Conservation (phyloP, 2,888 invertebrate genomes). For the Strigamia transsilvanica region DNA sequence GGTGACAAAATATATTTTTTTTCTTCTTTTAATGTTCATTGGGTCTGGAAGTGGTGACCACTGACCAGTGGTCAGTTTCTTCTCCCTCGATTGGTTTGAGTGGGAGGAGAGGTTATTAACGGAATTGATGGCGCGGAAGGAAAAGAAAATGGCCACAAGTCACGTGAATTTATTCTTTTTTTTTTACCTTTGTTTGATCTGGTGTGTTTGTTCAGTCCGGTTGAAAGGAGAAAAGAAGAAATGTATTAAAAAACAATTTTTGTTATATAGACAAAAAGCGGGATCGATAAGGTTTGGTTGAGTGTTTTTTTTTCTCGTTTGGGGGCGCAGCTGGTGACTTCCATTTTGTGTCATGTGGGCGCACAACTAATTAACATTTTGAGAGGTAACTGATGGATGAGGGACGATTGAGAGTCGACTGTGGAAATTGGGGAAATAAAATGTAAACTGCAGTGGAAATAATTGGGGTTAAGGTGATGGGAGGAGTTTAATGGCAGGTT, state of each 20-base stretch:
- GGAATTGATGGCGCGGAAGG: neutral
- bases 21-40: too few relatives aligned
- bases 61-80: slow-evolving; percentile 2
- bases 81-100: neutral
- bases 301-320: neutral
- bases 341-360: slow-evolving; percentile 17
- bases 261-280: neutral
- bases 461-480: neutral
- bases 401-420: neutral
- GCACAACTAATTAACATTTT: slow-evolving; percentile 26
- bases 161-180: neutral
- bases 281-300: neutral
- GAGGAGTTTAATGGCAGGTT: neutral
- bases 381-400: slow-evolving; percentile 38
- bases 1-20: neutral
- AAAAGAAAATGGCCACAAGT: slow-evolving; percentile 21
- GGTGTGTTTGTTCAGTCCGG: neutral
- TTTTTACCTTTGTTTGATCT: neutral
- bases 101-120: slow-evolving; percentile 17
- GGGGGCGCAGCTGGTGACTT: slow-evolving; percentile 26
- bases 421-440: neutral
- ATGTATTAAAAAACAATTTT: slow-evolving; percentile 23
- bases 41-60: slow-evolving; percentile 17
- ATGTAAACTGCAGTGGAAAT: neutral
- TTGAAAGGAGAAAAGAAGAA: slow-evolving; percentile 1